These are phyloP conservation scores for Andrena bicolor DNA, from an alignment of 2,888 invertebrate genomes.

Conservation along the genomic window DNA sequence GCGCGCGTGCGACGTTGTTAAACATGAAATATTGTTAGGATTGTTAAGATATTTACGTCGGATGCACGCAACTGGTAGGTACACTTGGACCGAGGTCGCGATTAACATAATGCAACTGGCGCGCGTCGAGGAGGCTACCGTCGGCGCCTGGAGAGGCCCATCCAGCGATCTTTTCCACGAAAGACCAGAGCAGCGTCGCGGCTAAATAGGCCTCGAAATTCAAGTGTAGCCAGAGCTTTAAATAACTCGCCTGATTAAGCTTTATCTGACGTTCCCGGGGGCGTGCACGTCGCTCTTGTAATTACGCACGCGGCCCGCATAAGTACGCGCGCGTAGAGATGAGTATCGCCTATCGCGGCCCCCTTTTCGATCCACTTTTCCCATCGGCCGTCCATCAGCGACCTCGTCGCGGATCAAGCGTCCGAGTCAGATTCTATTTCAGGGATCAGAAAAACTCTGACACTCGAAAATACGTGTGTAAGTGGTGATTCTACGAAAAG, in stretches of 20 bases:
- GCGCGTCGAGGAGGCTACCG: background rate
- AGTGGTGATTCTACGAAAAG: background rate
- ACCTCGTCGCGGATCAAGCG: conserved; percentile 6
- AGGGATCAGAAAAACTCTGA: background rate
- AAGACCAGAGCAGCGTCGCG: background rate
- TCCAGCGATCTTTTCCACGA: conserved; percentile 1
- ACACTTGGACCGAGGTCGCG: conserved; percentile 31
- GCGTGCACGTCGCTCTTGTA: conserved; percentile 48
- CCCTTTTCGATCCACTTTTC: conserved; percentile 43
- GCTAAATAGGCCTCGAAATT: conserved; percentile 42
- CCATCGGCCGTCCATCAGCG: conserved; percentile 39
- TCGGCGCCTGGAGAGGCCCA: conserved; percentile 2
- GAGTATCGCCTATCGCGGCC: conserved; percentile 49
- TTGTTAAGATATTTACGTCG: conserved; percentile 3
- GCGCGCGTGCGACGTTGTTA: conserved; percentile 1
- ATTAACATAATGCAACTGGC: conserved; percentile 41
- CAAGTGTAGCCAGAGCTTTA: conserved; percentile 45
- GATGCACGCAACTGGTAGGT: conserved; percentile 30
- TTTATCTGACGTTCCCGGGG: conserved; percentile 56
- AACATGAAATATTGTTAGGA: conserved; percentile 25
- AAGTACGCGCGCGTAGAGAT: conserved; percentile 26
- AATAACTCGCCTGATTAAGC: conserved; percentile 55
- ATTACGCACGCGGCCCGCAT: conserved; percentile 38
- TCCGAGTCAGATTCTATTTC: background rate
- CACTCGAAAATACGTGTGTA: background rate